phyloP scores from a whole-genome alignment of 2,888 invertebrate genomes.

The Sialis lutaria region DNA sequence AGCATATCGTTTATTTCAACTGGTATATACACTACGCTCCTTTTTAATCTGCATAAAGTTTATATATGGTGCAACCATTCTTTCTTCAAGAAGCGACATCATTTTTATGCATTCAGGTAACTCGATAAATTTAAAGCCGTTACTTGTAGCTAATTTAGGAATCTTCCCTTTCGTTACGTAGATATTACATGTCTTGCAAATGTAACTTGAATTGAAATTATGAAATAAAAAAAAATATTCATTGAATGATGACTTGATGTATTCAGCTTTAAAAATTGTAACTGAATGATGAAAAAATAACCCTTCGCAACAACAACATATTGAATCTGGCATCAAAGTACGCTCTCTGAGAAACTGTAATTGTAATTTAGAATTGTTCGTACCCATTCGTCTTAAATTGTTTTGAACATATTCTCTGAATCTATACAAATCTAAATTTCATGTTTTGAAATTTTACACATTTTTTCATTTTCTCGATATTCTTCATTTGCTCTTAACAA shows the following conservation, averaged over 20 bases:
- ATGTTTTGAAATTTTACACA: neutral
- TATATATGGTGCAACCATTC: slow-evolving; percentile 18
- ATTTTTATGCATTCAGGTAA: slow-evolving; percentile 12
- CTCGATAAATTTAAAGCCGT: slow-evolving; percentile 10
- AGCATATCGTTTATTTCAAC: slow-evolving; percentile 13
- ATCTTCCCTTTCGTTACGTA: slow-evolving; percentile 5
- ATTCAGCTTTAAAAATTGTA: slow-evolving; percentile 1
- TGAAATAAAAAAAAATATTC: neutral
- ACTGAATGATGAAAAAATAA: slow-evolving; percentile 9
- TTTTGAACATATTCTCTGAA: neutral
- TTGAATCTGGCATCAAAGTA: slow-evolving; percentile 4
- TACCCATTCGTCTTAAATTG: neutral
- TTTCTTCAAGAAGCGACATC: slow-evolving; percentile 16
- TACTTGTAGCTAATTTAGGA: slow-evolving; percentile 9
- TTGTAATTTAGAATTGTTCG: slow-evolving; percentile 1
- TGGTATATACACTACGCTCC: slow-evolving; percentile 16
- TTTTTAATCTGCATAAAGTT: slow-evolving; percentile 20
- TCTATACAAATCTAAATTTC: neutral
- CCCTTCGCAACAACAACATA: slow-evolving; percentile 8
- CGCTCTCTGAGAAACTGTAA: slow-evolving; percentile 5
- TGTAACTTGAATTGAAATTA: slow-evolving; percentile 1
- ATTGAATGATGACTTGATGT: neutral
- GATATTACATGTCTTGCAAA: neutral
- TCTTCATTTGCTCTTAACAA: neutral
- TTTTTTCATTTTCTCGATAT: neutral